Base-by-base conservation (phyloP, 2,797 vertebrate species). In the Gymnoscopelus microlampas region DNA sequence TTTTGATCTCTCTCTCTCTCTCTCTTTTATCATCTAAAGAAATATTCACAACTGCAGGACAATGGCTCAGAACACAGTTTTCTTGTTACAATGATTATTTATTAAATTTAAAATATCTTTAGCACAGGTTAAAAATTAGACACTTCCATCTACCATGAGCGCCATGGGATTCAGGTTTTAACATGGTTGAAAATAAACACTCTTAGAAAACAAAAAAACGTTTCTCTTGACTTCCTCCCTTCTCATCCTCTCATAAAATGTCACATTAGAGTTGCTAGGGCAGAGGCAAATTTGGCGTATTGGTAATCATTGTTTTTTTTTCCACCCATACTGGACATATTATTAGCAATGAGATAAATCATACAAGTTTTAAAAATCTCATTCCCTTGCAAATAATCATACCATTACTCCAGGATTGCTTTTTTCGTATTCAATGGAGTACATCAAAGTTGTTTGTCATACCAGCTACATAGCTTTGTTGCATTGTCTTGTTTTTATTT, bases 81-180 rank as follows among this genome's bases (percentile, higher is more conserved):
- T 92, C 87, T 93, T 94, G 90, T 94, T 94, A 93, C 91, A 94
- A 93, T 92, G 89, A 88, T 94, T 94, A 94, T 95, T 95, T 95
- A 95, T 94, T 95, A 95, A 95, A 95, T 93, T 93, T 93, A 94
- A 94, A 94, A 93, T 92, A 93, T 95, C 91, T 94, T 92, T 93
- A 94, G 93, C 91, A 94, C 92, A 94, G 92, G 92, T 93, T 91
- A 94, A 94, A 94, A 95, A 94, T 92, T 89, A 93, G 92, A 92
- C 91, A 94, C 91, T 92, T 92, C 88, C 86, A 85, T 93, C 88
- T 92, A 89, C 89, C 86, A 90, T 92, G 85, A 93, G 89, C 81
- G 92, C 85, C 88, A 92, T 88, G 84, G 85, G 83, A 77, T 88
- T 86, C 73, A 74, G 83, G 82, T 86, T 90, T 85, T 87, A 85